Percentiles rank a stretch among this genome's conserved stretches.
phyloP scores from a whole-genome alignment of 2,888 invertebrate species.

The Scaptodrosophila latifasciaeformis region DNA sequence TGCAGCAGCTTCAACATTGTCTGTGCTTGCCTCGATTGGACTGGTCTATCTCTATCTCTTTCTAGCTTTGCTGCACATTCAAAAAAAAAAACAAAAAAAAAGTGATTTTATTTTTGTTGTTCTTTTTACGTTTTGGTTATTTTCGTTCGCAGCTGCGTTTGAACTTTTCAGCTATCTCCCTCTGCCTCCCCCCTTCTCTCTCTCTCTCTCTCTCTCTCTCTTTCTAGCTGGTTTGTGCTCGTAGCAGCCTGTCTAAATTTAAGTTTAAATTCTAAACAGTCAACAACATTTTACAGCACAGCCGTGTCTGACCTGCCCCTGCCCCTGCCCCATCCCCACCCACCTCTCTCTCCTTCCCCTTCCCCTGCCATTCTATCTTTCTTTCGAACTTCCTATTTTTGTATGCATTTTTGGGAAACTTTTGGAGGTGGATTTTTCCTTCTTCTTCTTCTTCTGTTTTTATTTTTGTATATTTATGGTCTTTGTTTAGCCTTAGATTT shows the following conservation, averaged over 20 bases:
- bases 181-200: too few species aligned
- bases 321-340: constrained; percentile 2
- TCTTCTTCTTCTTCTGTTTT: constrained; percentile 24
- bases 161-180: background rate
- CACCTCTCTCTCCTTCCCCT: background rate
- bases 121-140: constrained; percentile 22
- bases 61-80: background rate
- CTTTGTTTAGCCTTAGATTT: too few species aligned
- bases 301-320: constrained; percentile 5
- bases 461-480: constrained; percentile 28
- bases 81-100: too few species aligned
- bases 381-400: constrained; percentile 20
- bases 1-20: constrained; percentile 3
- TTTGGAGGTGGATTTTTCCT: constrained; percentile 41
- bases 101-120: background rate
- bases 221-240: background rate
- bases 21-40: constrained; percentile 20
- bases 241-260: constrained; percentile 51
- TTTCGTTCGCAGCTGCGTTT: constrained; percentile 14
- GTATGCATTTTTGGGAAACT: constrained; percentile 25
- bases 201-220: background rate
- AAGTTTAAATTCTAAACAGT: constrained; percentile 60
- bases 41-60: constrained; percentile 4
- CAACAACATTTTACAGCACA: constrained; percentile 51
- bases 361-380: background rate